Base-by-base conservation (phyloP, 2,797 vertebrate species). In the Eleutherodactylus coqui region DNA sequence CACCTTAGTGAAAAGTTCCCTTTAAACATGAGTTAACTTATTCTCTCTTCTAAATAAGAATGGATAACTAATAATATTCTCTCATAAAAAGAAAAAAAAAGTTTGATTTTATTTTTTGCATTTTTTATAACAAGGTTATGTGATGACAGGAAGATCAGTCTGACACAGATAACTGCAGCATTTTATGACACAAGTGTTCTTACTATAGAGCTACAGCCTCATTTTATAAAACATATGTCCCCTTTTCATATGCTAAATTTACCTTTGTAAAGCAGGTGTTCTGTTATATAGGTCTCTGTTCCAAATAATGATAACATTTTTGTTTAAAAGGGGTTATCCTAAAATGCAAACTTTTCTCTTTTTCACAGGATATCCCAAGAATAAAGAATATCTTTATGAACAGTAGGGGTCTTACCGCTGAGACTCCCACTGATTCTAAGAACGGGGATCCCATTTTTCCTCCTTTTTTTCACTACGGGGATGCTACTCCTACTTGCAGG, bases 151-250 rank as follows among this genome's bases (percentile, higher is more conserved):
- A 3, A 38, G 76, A 72, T 72, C 76, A 73, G 49, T n/a, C 49
- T 58, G 62, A 47, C 49, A 85, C 60, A 70, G 62, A 79, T 72
- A 70, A 72, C 32, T 79, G 49, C 19, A 19, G 11, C 19, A 21
- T 58, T 58, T 79, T 41, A 49, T 64, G 21, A 45, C 60, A 58
- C 75, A 79, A 32, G 75, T 79, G 32, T 32, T 34, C 83, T 43
- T 24, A 62, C 49, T 60, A 21, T 38, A 55, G 17, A 29, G 34
- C 45, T 34, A 21, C 67, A 51, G 49, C 43, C 17, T n/a, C 24
- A 55, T n/a, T 82, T 51, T 53, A 51, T 49, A 80, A 21, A 29
- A 21, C 58, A 70, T 34, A 45, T 51, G 24, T 51, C 64, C 27
- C 41, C 4, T 53, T 51, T 82, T 38, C 29, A 32, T 32, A 64